Evolutionary conservation across 2,888 invertebrate genomes (phyloP).

Genomic region (Hartigia nigra): DNA sequence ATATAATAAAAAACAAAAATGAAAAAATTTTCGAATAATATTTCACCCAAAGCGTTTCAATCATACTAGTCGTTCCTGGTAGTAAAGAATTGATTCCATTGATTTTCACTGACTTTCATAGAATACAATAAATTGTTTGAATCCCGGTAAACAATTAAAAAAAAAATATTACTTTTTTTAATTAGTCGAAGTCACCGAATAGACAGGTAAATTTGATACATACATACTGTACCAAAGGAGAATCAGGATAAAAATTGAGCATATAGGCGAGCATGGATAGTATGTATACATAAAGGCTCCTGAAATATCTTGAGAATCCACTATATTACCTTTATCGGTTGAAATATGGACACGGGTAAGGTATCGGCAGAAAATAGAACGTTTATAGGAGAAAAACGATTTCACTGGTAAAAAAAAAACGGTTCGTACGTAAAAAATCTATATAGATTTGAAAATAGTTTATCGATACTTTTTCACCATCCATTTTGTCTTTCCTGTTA

Average conservation of each 20-base stretch:
- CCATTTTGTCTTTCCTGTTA: conserved; percentile 15
- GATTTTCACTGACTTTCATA: not conserved
- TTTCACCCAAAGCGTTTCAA: not conserved
- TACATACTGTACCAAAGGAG: too few relatives aligned
- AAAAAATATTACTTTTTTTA: too few relatives aligned
- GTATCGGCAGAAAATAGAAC: conserved; percentile 40
- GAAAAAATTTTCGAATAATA: not conserved
- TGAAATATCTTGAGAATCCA: conserved; percentile 32
- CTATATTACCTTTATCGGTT: conserved; percentile 47
- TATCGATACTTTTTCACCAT: conserved; percentile 17
- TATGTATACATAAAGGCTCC: conserved; percentile 21
- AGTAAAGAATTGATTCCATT: not conserved
- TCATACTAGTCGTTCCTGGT: not conserved
- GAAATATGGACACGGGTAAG: conserved; percentile 47
- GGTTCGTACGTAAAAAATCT: not conserved
- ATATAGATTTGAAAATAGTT: conserved; percentile 1
- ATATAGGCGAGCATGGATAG: conserved; percentile 5
- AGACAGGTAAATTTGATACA: too few relatives aligned
- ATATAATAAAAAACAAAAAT: not conserved
- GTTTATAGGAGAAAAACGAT: conserved; percentile 25
- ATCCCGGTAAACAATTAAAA: not conserved
- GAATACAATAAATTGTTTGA: not conserved
- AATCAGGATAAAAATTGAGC: not conserved
- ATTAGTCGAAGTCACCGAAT: too few relatives aligned
- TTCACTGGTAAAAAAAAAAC: not conserved